Percentiles rank a stretch among this genome's conserved stretches.
phyloP scores from a whole-genome alignment of 1,140 invertebrate species.

The Trichomalopsis sarcophagae region DNA sequence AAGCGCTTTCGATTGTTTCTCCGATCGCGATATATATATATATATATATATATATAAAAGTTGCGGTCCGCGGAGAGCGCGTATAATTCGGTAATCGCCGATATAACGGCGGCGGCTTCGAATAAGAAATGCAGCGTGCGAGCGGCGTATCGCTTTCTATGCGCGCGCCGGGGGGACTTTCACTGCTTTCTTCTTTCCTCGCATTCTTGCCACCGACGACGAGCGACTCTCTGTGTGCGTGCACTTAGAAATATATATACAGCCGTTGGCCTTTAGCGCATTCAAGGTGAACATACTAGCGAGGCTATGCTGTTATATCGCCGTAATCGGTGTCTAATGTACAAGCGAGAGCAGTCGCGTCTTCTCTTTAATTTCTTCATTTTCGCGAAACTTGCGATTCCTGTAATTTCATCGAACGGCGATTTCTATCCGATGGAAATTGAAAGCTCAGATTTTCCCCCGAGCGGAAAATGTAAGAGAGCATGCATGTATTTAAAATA shows the following conservation, averaged over 20 bases:
- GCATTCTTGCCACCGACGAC: background rate
- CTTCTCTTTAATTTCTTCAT: no score
- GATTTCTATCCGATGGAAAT: no score
- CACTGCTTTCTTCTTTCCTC: conserved; percentile 70
- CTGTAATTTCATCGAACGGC: no score
- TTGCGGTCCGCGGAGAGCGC: no score
- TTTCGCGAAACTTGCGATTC: no score
- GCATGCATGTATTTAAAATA: no score
- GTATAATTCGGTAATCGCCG: background rate
- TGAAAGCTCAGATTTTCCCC: no score
- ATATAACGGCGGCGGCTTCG: conserved; percentile 7
- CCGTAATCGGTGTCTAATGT: no score
- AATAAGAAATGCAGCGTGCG: conserved; percentile 54
- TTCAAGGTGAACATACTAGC: conserved; percentile 34
- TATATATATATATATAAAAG: no score
- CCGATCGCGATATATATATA: background rate
- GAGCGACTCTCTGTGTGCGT: background rate
- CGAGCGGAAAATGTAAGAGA: no score
- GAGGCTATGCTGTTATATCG: no score
- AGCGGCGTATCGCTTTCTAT: conserved; percentile 69
- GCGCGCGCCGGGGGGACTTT: conserved; percentile 64
- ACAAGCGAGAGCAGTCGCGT: no score
- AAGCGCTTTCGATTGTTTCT: conserved; percentile 37
- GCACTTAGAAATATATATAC: background rate
- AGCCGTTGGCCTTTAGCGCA: conserved; percentile 4